A percentile compares a stretch with the other conserved stretches of the same genome.
These are phyloP conservation scores for Leptobrachium leishanense DNA, from an alignment of 2,113 vertebrate genomes.

Conservation along the genomic window DNA sequence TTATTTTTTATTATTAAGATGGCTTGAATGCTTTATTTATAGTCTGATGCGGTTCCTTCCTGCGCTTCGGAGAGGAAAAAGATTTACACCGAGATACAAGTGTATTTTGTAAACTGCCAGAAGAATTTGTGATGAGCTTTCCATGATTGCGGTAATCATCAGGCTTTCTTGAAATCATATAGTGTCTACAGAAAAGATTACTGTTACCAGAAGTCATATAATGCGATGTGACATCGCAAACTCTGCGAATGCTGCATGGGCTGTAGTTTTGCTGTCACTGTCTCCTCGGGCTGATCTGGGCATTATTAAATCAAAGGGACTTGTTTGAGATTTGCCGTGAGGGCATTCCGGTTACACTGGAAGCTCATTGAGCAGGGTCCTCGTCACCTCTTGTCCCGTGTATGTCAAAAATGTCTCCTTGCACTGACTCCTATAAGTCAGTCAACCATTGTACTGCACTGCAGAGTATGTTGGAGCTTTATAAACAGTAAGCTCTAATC, in stretches of 20 bases:
- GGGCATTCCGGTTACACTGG: background rate
- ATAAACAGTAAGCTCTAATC: too few species aligned
- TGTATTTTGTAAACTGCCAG: background rate
- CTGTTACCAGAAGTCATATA: conserved; percentile 29
- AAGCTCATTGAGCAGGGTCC: too few species aligned
- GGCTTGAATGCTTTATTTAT: too few species aligned
- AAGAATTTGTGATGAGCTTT: conserved; percentile 5
- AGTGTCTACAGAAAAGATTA: conserved; percentile 33
- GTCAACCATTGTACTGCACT: too few species aligned
- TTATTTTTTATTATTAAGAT: too few species aligned
- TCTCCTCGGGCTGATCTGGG: conserved; percentile 47
- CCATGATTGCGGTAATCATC: background rate
- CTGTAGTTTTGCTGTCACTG: conserved; percentile 21
- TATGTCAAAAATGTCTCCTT: too few species aligned
- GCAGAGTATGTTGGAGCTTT: too few species aligned
- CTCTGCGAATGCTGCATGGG: background rate
- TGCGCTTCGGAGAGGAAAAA: background rate
- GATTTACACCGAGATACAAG: background rate
- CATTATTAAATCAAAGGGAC: conserved; percentile 50
- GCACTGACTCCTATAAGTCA: too few species aligned
- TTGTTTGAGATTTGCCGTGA: conserved; percentile 5
- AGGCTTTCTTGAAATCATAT: conserved; percentile 27
- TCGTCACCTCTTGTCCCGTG: too few species aligned
- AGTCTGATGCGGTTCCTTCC: too few species aligned
- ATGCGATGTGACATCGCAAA: conserved; percentile 19